Evolutionary conservation across 2,888 invertebrate genomes (phyloP), one percentile per base, ranked within the genome.

Genomic region (Phortica magna): DNA sequence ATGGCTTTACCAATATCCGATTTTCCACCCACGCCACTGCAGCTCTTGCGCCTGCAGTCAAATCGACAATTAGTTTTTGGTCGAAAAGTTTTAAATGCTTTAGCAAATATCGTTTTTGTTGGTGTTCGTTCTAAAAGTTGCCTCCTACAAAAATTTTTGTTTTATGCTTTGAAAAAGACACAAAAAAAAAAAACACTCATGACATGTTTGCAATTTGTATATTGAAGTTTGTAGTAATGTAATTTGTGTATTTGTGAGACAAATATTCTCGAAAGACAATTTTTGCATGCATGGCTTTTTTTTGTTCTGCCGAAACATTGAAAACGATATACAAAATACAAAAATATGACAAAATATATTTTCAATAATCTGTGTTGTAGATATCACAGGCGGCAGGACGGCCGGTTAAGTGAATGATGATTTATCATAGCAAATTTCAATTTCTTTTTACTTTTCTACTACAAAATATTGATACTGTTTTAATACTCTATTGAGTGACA

Each of bases 11-110:
- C 74, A 65, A 65, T 64, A 48, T 48, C 19, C 67, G 48, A 41
- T 59, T 22, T 53, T 19, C 6, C 10, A n/a, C 17, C n/a, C 41
- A 42, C 42, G 17, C 39, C 48, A 43, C 19, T 73, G 53, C 17
- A 14, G 12, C 19, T 31, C 31, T 22, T 22, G 31, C 31, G 7
- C 39, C 55, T 55, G 73, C 53, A 61, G 17, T 74, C 53, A 14
- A 39, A 41, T 64, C 41, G 65, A 64, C 64, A 74, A 64, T 74
- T 74, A 74, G 73, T 74, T 64, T 64, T 74, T 64, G 55, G 41
- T 74, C 48, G 22, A 55, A 67, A 74, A 67, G 41, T 74, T 67
- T 74, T 48, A 68, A 74, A 74, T 68, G 55, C 67, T 74, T 55
- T 67, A 65, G 74, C 53, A 61, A 39, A 53, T 57, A 61, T 43